Base-by-base conservation (phyloP, 2,888 invertebrate genomes). In the Caprella mutica region DNA sequence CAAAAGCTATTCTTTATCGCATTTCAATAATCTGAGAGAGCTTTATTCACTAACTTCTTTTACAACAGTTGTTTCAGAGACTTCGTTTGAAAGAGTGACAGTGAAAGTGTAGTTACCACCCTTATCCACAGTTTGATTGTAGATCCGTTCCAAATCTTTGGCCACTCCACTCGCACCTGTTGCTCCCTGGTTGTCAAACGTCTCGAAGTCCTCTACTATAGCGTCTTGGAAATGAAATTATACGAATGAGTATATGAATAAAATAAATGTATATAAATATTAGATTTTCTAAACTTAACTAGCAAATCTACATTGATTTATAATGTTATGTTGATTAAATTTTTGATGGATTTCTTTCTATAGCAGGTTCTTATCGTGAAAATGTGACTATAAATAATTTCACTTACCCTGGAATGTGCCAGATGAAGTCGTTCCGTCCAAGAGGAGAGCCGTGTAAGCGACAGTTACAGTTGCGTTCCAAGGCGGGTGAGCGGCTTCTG, bases 401-500 rank as follows among this genome's bases (percentile, higher is more conserved):
- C n/a, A n/a, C n/a, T n/a, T n/a, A n/a, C n/a, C n/a, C n/a, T n/a
- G n/a, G n/a, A n/a, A n/a, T n/a, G n/a, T n/a, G n/a, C n/a, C n/a
- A n/a, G n/a, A n/a, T n/a, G n/a, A n/a, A n/a, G n/a, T n/a, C n/a
- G n/a, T n/a, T n/a, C n/a, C n/a, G n/a, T n/a, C n/a, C n/a, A n/a
- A n/a, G n/a, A n/a, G n/a, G 26, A 26, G 12, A n/a, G 27, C 21
- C 19, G 19, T 38, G 50, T 57, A 57, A 5, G 24, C n/a, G n/a
- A 43, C 55, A 14, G 33, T 42, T 29, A 56, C 8, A 33, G 33
- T 40, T 6, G 52, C 56, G 5, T 43, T 52, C 55, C 55, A 59
- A 4, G 59, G 59, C 2, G 59, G 59, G n/a, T 59, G 51, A n/a
- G 52, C 27, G 17, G 52, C 56, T 9, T 38, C 14, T 3, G 59